Percentiles rank a stretch among this genome's conserved stretches.
These are phyloP conservation scores for Andricus grossulariae DNA, from an alignment of 1,140 invertebrate genomes.

Conservation along the genomic window DNA sequence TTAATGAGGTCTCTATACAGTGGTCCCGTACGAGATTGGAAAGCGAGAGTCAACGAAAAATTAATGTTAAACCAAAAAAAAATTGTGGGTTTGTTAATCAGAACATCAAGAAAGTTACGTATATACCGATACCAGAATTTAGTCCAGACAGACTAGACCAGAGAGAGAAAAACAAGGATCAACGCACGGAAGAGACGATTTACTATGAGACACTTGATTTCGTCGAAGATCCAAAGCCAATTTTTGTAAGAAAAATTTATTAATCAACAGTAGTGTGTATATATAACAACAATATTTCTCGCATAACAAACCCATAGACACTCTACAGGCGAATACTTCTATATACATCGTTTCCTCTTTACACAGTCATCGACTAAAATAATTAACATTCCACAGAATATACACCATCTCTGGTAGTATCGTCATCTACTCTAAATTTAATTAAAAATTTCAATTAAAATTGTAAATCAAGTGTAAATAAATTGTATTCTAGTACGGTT, in stretches of 20 bases:
- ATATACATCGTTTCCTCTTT: slow-evolving; percentile 63
- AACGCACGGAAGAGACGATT: slow-evolving; percentile 45
- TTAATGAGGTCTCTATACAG: slow-evolving; percentile 18
- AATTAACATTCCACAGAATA: slow-evolving; percentile 69
- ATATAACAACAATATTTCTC: slow-evolving; percentile 66
- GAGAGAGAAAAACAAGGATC: slow-evolving; percentile 38
- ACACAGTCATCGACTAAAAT: slow-evolving; percentile 68
- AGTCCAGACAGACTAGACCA: background rate
- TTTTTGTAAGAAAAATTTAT: slow-evolving; percentile 73
- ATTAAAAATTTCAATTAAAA: too few relatives aligned
- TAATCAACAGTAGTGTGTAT: slow-evolving; percentile 68
- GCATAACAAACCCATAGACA: slow-evolving; percentile 72
- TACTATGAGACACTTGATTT: slow-evolving; percentile 40
- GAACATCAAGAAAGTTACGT: slow-evolving; percentile 47
- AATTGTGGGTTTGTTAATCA: slow-evolving; percentile 71
- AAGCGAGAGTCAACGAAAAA: slow-evolving; percentile 46
- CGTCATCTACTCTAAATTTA: slow-evolving; percentile 38
- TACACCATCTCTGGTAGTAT: slow-evolving; percentile 65
- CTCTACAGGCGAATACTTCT: slow-evolving; percentile 61
- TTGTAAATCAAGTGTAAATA: too few relatives aligned
- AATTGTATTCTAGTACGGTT: too few relatives aligned
- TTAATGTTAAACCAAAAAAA: background rate
- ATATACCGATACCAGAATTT: slow-evolving; percentile 26
- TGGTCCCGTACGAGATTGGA: slow-evolving; percentile 37
- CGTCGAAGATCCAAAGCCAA: slow-evolving; percentile 67